Evolutionary conservation across 2,113 vertebrate species (phyloP).

Genomic region (Origma solitaria): DNA sequence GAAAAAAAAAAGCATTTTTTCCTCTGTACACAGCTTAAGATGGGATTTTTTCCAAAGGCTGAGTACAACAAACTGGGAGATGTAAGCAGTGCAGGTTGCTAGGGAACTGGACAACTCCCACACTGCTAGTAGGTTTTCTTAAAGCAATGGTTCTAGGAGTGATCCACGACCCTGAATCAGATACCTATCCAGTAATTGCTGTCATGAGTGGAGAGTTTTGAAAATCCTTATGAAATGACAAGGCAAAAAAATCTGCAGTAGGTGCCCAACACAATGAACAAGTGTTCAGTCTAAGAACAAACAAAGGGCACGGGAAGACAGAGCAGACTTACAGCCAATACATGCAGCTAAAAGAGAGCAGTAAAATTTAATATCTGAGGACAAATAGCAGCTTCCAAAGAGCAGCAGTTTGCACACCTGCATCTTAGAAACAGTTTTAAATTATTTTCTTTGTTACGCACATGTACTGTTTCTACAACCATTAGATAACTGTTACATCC

Average conservation of each 20-base stretch:
- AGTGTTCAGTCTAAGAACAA: background rate
- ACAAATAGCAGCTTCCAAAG: background rate
- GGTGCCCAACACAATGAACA: background rate
- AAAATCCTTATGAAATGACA: background rate
- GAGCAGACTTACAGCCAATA: background rate
- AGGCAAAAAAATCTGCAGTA: background rate
- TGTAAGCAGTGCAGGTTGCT: background rate
- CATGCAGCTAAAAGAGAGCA: accelerated
- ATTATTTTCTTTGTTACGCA: background rate
- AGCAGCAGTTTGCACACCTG: background rate
- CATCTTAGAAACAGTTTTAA: background rate
- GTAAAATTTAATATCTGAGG: background rate
- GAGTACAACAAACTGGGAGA: background rate
- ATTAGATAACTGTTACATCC: background rate
- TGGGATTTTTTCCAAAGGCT: background rate
- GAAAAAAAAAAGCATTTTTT: background rate
- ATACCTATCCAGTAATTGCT: background rate
- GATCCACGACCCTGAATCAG: background rate
- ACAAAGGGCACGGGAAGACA: background rate
- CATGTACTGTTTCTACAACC: background rate
- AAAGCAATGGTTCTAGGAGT: background rate
- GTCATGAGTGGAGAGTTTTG: background rate
- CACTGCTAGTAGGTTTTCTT: background rate
- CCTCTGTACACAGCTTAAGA: background rate
- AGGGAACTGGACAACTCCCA: conserved; percentile 23